These are phyloP conservation scores for Phaonia tiefii DNA, from an alignment of 2,888 invertebrate species.

Conservation along the genomic window DNA sequence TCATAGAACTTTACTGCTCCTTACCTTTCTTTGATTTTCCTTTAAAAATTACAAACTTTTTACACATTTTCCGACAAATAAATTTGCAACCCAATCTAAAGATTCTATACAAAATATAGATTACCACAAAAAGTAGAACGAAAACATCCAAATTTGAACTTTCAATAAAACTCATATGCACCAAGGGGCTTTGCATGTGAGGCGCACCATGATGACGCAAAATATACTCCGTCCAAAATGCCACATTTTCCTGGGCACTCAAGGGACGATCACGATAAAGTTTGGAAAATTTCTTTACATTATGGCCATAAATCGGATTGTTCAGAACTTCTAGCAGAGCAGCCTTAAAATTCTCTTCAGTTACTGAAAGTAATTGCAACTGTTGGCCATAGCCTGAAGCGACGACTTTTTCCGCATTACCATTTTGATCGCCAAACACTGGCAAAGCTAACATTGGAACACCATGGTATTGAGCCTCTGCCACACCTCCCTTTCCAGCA, in stretches of 20 bases:
- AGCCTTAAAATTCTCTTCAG: conserved; percentile 66
- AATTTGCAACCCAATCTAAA: conserved; percentile 54
- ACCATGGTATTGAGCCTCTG: conserved; percentile 84
- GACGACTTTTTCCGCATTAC: conserved; percentile 73
- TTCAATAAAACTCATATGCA: conserved; percentile 80
- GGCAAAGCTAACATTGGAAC: conserved; percentile 81
- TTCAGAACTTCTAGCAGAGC: conserved; percentile 72
- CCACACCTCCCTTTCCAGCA: conserved; percentile 85
- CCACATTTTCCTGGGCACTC: conserved; percentile 81
- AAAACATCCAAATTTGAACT: conserved; percentile 81
- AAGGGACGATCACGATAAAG: conserved; percentile 83
- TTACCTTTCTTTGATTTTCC: no score
- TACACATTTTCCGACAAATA: conserved; percentile 37
- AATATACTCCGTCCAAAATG: conserved; percentile 83
- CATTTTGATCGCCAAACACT: conserved; percentile 77
- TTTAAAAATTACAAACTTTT: background rate
- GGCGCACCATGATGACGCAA: conserved; percentile 82
- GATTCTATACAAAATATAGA: conserved; percentile 64
- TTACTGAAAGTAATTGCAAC: conserved; percentile 70
- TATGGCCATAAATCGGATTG: conserved; percentile 72
- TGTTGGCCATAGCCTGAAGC: conserved; percentile 73
- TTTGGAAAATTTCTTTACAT: conserved; percentile 79
- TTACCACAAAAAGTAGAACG: conserved; percentile 65
- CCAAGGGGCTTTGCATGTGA: conserved; percentile 82
- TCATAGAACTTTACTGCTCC: no score